A percentile compares a stretch with the other conserved stretches of the same genome.
These are phyloP conservation scores for Aradophagus sp. DNA, from an alignment of 1,140 invertebrate genomes.

Conservation along the genomic window DNA sequence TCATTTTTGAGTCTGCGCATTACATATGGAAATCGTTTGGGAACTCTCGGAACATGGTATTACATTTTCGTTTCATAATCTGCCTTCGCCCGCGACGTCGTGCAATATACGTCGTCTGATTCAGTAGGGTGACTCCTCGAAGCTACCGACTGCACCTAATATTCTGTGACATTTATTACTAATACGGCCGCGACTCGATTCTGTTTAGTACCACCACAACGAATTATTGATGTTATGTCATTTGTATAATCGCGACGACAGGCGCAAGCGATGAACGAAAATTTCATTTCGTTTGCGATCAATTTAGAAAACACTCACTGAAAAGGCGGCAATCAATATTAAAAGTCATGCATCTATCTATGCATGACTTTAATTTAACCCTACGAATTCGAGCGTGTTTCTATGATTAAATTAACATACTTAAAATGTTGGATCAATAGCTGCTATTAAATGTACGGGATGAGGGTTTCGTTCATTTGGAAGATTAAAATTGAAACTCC, in stretches of 20 bases:
- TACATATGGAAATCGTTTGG: conserved; percentile 37
- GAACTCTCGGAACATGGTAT: conserved; percentile 38
- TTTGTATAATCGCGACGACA: conserved; percentile 38
- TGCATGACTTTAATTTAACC: too few species aligned
- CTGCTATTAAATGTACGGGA: too few species aligned
- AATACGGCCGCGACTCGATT: conserved; percentile 39
- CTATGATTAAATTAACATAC: too few species aligned
- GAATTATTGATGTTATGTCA: conserved; percentile 43
- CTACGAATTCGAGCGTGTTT: too few species aligned
- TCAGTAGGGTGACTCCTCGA: conserved; percentile 50
- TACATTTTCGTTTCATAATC: conserved; percentile 51
- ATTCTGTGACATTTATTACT: conserved; percentile 56
- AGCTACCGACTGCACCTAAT: conserved; percentile 43
- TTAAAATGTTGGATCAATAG: too few species aligned
- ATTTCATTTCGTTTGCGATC: conserved; percentile 38
- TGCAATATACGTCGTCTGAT: conserved; percentile 38
- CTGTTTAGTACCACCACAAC: conserved; percentile 35
- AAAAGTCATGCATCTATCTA: too few species aligned
- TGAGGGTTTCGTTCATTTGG: too few species aligned
- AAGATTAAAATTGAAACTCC: too few species aligned
- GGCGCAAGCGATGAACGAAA: conserved; percentile 28
- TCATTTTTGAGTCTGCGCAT: conserved; percentile 27
- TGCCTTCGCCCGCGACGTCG: conserved; percentile 16
- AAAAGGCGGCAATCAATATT: too few species aligned
- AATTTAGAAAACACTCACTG: conserved; percentile 20